A percentile compares a stretch with the other conserved stretches of the same genome.
phyloP scores from a whole-genome alignment of 2,797 vertebrate species.

The Crenuchus spilurus region DNA sequence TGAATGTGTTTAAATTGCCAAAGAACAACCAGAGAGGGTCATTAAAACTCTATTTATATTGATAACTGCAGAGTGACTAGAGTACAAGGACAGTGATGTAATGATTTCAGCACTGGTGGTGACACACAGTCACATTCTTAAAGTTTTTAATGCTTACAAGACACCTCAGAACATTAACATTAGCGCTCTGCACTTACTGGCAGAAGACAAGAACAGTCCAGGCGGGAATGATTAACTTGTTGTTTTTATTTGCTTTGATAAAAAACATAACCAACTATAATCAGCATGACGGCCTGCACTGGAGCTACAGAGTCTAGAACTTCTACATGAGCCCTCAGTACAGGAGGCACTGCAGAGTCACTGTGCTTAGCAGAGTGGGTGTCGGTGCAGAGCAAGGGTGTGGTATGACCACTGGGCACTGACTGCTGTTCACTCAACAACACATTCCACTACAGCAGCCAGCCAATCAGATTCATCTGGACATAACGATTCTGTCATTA shows the following conservation, averaged over 20 bases:
- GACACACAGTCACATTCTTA: background rate
- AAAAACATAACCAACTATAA: slow-evolving; percentile 28
- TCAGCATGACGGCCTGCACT: background rate
- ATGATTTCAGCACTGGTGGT: background rate
- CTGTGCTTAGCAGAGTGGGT: slow-evolving; percentile 28
- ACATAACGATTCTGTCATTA: background rate
- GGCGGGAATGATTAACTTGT: slow-evolving; percentile 30
- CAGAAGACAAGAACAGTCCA: background rate
- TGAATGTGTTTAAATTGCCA: background rate
- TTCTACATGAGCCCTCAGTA: background rate
- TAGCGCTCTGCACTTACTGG: background rate
- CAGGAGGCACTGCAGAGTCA: background rate
- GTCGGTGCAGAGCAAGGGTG: background rate
- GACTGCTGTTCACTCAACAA: slow-evolving; percentile 3
- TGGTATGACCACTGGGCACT: slow-evolving; percentile 19
- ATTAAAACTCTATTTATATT: background rate
- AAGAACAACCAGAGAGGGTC: background rate
- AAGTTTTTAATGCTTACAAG: background rate
- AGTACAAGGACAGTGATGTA: background rate
- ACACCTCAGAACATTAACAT: background rate
- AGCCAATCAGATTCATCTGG: slow-evolving; percentile 26
- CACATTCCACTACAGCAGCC: slow-evolving; percentile 6
- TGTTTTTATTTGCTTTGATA: background rate
- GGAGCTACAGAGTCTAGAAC: slow-evolving; percentile 8
- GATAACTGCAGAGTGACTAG: too few relatives aligned